Conservation (phyloP, 2,888 invertebrate species). For the Macrostomum cliftonense region DNA sequence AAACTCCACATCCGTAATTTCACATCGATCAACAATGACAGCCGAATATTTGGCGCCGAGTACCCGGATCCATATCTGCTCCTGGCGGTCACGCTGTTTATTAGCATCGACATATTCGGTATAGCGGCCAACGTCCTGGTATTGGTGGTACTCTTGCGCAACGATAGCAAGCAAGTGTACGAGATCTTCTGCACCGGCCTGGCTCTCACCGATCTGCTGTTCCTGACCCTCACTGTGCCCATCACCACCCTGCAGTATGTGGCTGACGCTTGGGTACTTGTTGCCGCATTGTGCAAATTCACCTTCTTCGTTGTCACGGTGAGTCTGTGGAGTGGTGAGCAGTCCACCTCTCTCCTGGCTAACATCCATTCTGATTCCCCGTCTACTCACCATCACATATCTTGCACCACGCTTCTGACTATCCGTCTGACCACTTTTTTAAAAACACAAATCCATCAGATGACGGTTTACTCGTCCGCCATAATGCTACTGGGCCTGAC, state of each 20-base stretch:
- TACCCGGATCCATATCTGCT: too few relatives aligned
- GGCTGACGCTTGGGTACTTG: slow-evolving; percentile 5
- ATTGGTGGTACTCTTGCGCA: slow-evolving; percentile 5
- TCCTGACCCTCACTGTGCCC: slow-evolving; percentile 5
- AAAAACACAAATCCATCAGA: too few relatives aligned
- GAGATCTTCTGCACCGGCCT: slow-evolving; percentile 10
- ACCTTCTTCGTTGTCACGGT: slow-evolving; percentile 9
- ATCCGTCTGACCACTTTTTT: too few relatives aligned
- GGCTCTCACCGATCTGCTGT: slow-evolving; percentile 8
- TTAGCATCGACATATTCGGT: slow-evolving; percentile 3
- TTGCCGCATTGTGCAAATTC: slow-evolving; percentile 3
- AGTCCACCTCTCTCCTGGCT: too few relatives aligned
- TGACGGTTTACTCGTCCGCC: slow-evolving; percentile 5
- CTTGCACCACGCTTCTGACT: too few relatives aligned
- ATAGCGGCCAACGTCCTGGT: slow-evolving; percentile 8
- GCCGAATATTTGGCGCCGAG: too few relatives aligned
- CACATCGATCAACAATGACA: too few relatives aligned
- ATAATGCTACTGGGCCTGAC: slow-evolving; percentile 7
- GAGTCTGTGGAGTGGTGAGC: too few relatives aligned
- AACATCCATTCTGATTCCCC: too few relatives aligned
- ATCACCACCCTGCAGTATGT: slow-evolving; percentile 9
- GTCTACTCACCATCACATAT: too few relatives aligned
- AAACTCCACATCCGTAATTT: too few relatives aligned
- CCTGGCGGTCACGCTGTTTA: too few relatives aligned
- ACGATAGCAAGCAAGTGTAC: slow-evolving; percentile 7